Percentiles rank a stretch among this genome's conserved stretches.
Evolutionary conservation across 2,888 invertebrate species (phyloP).

Genomic region (Himalopsyche japonica): DNA sequence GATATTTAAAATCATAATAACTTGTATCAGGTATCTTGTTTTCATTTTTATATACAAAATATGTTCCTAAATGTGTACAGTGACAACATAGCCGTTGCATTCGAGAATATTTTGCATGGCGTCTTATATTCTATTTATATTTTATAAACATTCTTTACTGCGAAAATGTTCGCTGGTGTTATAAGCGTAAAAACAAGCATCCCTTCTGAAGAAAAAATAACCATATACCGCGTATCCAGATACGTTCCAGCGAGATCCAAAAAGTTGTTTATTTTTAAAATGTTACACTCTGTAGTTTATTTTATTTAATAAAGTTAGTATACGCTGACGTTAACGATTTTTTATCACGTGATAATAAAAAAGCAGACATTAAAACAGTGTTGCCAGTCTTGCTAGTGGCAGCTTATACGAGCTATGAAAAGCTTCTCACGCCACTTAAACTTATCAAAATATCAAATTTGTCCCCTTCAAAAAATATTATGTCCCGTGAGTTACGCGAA

Average conservation of each 20-base stretch:
- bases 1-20: too few relatives aligned
- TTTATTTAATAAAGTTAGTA: background rate
- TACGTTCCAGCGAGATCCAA: background rate
- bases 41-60: too few relatives aligned
- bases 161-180: background rate
- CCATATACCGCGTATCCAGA: background rate
- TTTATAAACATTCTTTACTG: background rate
- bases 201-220: background rate
- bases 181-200: background rate
- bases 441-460: background rate
- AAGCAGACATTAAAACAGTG: background rate
- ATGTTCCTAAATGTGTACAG: too few relatives aligned
- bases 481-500: background rate
- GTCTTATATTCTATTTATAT: background rate
- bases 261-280: background rate
- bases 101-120: background rate
- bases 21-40: too few relatives aligned
- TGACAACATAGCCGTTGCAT: background rate
- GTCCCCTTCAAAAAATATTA: background rate
- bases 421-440: background rate
- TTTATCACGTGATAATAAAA: conserved; percentile 1
- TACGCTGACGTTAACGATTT: background rate
- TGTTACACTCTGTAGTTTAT: background rate
- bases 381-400: background rate
- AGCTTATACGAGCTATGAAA: background rate